Evolutionary conservation across 64 coral and sea anemone genomes (phyloP).

Genomic region (Trachythela sp.): DNA sequence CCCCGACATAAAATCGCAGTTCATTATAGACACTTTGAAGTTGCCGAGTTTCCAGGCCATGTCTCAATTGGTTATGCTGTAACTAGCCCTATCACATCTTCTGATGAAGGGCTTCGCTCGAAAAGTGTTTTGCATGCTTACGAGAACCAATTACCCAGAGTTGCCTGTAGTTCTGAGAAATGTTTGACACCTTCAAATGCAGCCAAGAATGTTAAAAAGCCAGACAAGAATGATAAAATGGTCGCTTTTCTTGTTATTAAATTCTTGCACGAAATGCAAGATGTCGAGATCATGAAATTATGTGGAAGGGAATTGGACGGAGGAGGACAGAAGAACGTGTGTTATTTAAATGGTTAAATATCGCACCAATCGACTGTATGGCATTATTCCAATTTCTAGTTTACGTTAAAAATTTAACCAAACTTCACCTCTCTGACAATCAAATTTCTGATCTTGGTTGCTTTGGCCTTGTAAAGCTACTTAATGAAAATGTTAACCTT

Average conservation of each 20-base stretch:
- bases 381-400: conserved; percentile 4
- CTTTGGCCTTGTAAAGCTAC: neutral
- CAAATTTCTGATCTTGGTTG: neutral
- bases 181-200: neutral
- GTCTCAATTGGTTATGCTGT: too few species aligned
- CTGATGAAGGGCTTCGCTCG: too few species aligned
- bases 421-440: neutral
- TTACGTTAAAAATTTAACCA: neutral
- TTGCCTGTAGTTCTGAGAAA: neutral
- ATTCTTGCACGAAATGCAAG: conserved; percentile 10
- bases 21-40: too few species aligned
- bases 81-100: too few species aligned
- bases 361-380: neutral
- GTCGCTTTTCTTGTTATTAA: neutral
- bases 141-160: too few species aligned
- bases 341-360: neutral
- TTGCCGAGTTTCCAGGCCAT: too few species aligned
- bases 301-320: neutral
- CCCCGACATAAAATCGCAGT: too few species aligned
- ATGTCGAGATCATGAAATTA: neutral
- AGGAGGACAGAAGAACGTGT: neutral
- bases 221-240: neutral
- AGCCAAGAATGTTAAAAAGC: too few species aligned
- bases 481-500: neutral
- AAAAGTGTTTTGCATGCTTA: too few species aligned